Percentiles rank a stretch among this genome's conserved stretches.
These are phyloP conservation scores for Melanogrammus aeglefinus DNA, from an alignment of 2,797 vertebrate species.

Conservation along the genomic window DNA sequence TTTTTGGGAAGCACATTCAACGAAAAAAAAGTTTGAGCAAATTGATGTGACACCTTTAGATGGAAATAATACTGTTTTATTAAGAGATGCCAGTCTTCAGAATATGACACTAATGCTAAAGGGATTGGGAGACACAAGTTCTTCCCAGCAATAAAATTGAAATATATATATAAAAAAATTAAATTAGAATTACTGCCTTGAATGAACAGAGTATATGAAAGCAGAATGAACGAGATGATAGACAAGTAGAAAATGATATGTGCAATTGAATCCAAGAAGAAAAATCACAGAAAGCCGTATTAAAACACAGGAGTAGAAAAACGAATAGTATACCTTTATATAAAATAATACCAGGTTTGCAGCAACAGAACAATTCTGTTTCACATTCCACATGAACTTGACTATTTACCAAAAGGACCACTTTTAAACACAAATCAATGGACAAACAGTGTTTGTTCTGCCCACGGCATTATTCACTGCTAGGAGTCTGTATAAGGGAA, in stretches of 20 bases:
- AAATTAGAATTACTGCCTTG: slow-evolving; percentile 28
- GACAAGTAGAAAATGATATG: slow-evolving; percentile 30
- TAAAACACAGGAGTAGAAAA: slow-evolving; percentile 35
- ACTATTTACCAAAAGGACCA: slow-evolving; percentile 35
- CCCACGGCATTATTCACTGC: slow-evolving; percentile 41
- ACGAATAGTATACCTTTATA: slow-evolving; percentile 51
- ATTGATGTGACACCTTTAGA: neutral
- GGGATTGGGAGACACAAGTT: neutral
- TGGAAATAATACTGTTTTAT: slow-evolving; percentile 19
- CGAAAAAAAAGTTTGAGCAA: neutral
- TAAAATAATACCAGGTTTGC: slow-evolving; percentile 78
- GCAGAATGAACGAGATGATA: slow-evolving; percentile 24
- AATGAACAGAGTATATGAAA: slow-evolving; percentile 17
- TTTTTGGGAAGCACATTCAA: neutral
- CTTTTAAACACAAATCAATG: slow-evolving; percentile 23
- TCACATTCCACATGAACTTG: slow-evolving; percentile 32
- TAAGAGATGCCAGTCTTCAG: slow-evolving; percentile 12
- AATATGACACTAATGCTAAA: slow-evolving; percentile 16
- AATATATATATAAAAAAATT: neutral
- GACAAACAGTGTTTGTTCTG: slow-evolving; percentile 30
- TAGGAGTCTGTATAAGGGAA: slow-evolving; percentile 25
- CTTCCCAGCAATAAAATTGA: neutral
- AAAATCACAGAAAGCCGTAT: slow-evolving; percentile 24
- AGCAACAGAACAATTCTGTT: slow-evolving; percentile 64
- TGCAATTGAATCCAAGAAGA: slow-evolving; percentile 39